Base-by-base conservation (phyloP, 2,113 vertebrate species). In the Melozone crissalis region DNA sequence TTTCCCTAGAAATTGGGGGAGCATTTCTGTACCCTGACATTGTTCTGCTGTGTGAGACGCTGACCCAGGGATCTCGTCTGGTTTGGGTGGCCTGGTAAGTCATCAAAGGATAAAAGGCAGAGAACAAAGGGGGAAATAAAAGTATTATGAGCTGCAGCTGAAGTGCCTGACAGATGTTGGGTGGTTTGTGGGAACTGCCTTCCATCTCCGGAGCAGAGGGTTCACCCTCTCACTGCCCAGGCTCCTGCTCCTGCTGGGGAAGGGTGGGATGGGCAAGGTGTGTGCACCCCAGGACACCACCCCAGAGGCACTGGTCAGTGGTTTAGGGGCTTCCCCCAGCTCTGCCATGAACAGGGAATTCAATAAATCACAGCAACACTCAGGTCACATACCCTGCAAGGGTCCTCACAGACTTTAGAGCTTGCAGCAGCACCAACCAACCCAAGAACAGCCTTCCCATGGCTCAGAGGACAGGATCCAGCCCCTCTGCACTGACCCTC, bases 141-240 rank as follows among this genome's bases (percentile, higher is more conserved):
- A 93, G 39, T 24, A 13, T 75, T 67, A 78, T 44, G 91, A 92
- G 95, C 79, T 95, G 72, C 61, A 81, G 68, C 9, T 94, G 68
- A 90, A 93, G 52, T 5, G 39, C 7, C 65, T 84, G 61, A 46
- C 72, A 94, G 75, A 91, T 54, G 63, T 20, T 79, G 74, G 37
- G 81, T 73, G 72, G 73, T 6, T 92, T 30, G 8, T 91, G 75
- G 82, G 86, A 93, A 11, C 16, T 27, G 59, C 33, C 41, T 78
- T 81, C 67, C 73, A 58, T 8, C 44, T 20, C 23, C 0, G 0
- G 61, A 92, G 61, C 55, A 79, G 66, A 72, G 44, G 27, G 5
- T 14, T 91, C 75, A 18, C 11, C 37, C 4, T 3, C 30, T 54
- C 8, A 0, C 47, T 30, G 59, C 46, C 22, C 77, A 17, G 21